Evolutionary conservation across 2,888 invertebrate species (phyloP), one percentile per base, ranked within the genome.

Genomic region (Microplitis manilae): DNA sequence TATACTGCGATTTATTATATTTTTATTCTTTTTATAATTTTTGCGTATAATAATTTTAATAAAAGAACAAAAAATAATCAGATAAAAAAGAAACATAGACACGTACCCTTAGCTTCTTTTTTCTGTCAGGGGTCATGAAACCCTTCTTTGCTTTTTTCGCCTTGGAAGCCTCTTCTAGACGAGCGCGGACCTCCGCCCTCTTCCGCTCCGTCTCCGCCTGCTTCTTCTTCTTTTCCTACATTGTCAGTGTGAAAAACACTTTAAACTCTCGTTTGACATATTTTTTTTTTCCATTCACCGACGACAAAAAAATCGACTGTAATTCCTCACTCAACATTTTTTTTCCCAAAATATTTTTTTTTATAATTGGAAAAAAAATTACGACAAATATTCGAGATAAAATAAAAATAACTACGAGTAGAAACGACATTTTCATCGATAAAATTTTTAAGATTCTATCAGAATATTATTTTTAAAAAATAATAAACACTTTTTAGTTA

Each of bases 141-240:
- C 99, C 99, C 93, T 98, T 99, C 96, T 99, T 99, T 91, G 97
- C 97, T 93, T 98, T 98, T 93, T 98, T 98, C 91, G 97, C 97
- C 91, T 97, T 97, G 91, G 98, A 97, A 92, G 98, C 98, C 92
- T 98, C 98, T 93, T 99, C 98, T 94, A 98, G 96, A 91, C 98
- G 97, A 93, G 97, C 97, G 92, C 98, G 96, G 92, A 98, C 98
- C 92, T 98, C 98, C 91, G 98, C 98, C 93, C 98, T 97, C 94
- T 98, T 98, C 93, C 97, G 95, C 93, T 98, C 98, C 92, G 97
- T 97, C 92, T 98, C 97, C 91, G 95, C 95, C 94, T 97, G 97
- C 93, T 97, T 98, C 94, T 95, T 97, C 94, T 96, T 97, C 95
- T 96, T 97, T 93, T 97, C 97, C 97, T 97, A 91, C 20, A 78